Conservation (phyloP, 2,797 vertebrate species). For the Enteromius unitaeniatus region DNA sequence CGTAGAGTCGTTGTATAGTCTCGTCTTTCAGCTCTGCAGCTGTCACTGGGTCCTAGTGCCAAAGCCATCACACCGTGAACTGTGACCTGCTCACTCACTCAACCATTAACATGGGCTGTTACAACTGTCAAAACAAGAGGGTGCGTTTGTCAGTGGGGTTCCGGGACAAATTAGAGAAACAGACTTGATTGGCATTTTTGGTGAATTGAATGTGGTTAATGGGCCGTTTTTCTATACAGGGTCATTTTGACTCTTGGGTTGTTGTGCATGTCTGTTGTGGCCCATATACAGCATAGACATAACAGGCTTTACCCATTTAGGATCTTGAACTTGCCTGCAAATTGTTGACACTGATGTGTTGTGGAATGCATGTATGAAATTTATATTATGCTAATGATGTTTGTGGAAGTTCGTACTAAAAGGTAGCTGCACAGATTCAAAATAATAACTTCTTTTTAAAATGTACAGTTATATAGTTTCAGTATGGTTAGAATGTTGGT, state of each 20-base stretch:
- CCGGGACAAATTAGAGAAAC: constrained; percentile 53
- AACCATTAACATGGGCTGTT: constrained; percentile 61
- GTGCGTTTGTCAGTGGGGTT: constrained; percentile 52
- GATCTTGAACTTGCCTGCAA: not conserved
- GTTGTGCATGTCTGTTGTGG: constrained; percentile 22
- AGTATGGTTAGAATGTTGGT: not conserved
- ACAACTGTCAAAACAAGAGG: constrained; percentile 62
- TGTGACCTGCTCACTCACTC: constrained; percentile 64
- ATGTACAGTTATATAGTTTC: not conserved
- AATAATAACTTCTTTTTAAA: not conserved
- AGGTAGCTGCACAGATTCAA: not conserved
- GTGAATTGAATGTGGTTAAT: constrained; percentile 38
- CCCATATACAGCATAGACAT: constrained; percentile 17
- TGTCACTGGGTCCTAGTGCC: constrained; percentile 68
- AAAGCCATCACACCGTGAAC: constrained; percentile 66
- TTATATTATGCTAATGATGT: not conserved
- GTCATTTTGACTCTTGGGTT: constrained; percentile 41
- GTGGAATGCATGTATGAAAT: not conserved
- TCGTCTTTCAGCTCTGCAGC: constrained; percentile 67
- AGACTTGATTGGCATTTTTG: constrained; percentile 54
- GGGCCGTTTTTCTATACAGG: constrained; percentile 20
- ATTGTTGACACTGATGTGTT: not conserved
- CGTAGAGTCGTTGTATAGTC: constrained; percentile 53
- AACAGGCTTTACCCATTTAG: not conserved
- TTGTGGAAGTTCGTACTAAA: not conserved